Conservation (phyloP, 2,113 vertebrate genomes). For the Pteruthius melanotis region DNA sequence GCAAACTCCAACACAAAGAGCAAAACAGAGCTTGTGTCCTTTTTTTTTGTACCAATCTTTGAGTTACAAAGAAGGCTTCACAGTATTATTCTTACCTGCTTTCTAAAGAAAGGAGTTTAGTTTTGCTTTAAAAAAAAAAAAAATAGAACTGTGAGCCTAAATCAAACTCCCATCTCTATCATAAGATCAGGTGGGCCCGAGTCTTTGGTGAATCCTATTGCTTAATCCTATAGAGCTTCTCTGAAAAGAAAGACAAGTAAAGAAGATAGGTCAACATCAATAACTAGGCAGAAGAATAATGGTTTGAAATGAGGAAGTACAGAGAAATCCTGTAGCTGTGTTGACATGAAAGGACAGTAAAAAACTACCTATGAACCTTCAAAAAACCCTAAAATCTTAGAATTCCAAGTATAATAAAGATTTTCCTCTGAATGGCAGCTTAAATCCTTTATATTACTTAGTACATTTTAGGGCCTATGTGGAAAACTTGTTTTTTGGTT, state of each 20-base stretch:
- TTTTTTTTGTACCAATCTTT: not conserved
- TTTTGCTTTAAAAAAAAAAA: not conserved
- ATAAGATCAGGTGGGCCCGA: not conserved
- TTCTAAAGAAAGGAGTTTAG: not conserved
- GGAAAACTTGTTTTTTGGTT: not conserved
- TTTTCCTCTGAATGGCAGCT: not conserved
- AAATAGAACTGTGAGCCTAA: not conserved
- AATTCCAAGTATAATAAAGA: not conserved
- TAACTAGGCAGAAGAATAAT: not conserved
- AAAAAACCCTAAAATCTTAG: not conserved
- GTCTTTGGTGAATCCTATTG: not conserved
- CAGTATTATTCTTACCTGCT: not conserved
- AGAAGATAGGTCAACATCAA: not conserved
- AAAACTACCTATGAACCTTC: not conserved
- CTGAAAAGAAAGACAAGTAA: not conserved
- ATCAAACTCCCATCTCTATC: not conserved
- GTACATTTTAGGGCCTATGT: not conserved
- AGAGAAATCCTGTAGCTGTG: not conserved
- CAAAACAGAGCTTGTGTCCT: not conserved
- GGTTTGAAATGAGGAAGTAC: not conserved
- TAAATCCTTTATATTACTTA: not conserved
- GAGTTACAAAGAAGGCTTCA: not conserved
- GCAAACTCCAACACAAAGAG: not conserved
- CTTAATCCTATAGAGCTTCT: not conserved
- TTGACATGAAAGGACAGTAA: not conserved